phyloP scores from a whole-genome alignment of 2,888 invertebrate genomes.

The Sminthurinus aureus region DNA sequence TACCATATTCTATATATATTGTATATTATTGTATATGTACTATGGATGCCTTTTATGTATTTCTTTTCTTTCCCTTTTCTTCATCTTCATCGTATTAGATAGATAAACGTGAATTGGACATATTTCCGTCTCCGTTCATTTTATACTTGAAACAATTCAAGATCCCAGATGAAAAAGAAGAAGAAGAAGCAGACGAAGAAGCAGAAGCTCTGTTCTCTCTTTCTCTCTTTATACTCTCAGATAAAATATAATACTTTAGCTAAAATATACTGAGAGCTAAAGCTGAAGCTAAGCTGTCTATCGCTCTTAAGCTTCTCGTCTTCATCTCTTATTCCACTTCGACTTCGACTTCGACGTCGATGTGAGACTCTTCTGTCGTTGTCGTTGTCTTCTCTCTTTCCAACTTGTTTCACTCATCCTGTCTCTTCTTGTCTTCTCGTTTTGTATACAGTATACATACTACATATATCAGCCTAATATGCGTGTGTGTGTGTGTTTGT shows the following conservation, averaged over 20 bases:
- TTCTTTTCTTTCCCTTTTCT: not conserved
- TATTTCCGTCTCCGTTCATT: not conserved
- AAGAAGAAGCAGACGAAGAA: not conserved
- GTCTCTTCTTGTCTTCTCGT: not conserved
- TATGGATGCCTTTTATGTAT: too few relatives aligned
- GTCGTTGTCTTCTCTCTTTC: not conserved
- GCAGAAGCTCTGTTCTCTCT: not conserved
- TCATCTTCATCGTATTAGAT: slow-evolving; percentile 5
- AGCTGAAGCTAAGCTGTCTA: not conserved
- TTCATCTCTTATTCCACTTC: not conserved
- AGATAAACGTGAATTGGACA: slow-evolving; percentile 10
- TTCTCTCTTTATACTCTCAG: not conserved
- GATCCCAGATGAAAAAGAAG: not conserved
- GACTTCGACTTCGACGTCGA: too few relatives aligned
- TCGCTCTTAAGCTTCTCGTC: not conserved
- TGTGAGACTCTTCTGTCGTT: too few relatives aligned
- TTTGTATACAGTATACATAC: not conserved
- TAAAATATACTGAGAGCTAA: not conserved
- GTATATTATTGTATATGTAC: too few relatives aligned
- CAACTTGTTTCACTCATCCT: not conserved
- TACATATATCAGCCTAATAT: not conserved
- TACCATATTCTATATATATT: too few relatives aligned
- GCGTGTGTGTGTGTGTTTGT: not conserved
- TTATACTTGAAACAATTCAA: slow-evolving; percentile 9
- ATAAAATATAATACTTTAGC: not conserved